phyloP scores from a whole-genome alignment of 2,888 invertebrate genomes.

The Papilio elwesi region DNA sequence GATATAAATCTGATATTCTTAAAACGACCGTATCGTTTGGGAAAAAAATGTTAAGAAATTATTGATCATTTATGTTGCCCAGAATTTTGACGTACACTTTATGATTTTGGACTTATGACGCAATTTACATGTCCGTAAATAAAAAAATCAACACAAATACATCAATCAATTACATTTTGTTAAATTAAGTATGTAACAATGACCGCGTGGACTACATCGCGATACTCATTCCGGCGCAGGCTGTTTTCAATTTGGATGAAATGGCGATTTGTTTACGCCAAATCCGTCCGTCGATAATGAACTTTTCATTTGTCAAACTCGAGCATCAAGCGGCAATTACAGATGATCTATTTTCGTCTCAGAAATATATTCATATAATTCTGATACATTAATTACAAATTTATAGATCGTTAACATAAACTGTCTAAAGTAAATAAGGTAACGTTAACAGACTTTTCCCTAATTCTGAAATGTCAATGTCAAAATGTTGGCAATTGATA shows the following conservation, averaged over 20 bases:
- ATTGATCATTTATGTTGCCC: no score
- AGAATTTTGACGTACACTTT: no score
- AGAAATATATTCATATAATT: conserved; percentile 2
- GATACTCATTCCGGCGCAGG: conserved; percentile 4
- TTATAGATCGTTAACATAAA: neutral
- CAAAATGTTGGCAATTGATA: neutral
- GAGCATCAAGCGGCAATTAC: conserved; percentile 9
- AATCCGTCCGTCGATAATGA: conserved; percentile 29
- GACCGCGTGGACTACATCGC: conserved; percentile 10
- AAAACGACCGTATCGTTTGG: neutral
- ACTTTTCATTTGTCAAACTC: conserved; percentile 28
- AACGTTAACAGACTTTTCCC: neutral
- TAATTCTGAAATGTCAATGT: neutral
- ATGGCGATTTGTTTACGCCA: conserved; percentile 29
- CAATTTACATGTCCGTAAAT: no score
- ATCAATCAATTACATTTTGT: no score
- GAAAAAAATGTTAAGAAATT: neutral
- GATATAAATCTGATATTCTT: neutral
- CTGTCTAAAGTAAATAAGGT: neutral
- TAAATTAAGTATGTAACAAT: neutral
- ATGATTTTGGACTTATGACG: no score
- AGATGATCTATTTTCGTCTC: conserved; percentile 17
- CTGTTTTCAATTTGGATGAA: conserved; percentile 26
- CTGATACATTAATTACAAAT: neutral
- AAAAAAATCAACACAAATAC: neutral